Base-by-base conservation (phyloP, 2,888 invertebrate species). In the Subacronicta megacephala region DNA sequence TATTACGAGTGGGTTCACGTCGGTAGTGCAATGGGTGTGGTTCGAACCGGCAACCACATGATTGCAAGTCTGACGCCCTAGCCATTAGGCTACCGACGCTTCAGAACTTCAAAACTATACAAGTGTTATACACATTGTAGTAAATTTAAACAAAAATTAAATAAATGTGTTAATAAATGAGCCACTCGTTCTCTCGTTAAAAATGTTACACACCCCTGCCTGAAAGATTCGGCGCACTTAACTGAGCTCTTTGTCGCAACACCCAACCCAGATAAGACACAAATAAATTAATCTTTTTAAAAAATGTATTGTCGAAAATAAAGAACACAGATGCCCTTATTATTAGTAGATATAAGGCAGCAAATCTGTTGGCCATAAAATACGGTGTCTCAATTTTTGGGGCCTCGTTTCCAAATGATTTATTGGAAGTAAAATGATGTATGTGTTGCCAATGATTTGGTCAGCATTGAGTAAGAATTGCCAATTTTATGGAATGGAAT, bases 371-470 rank as follows among this genome's bases (percentile, higher is more conserved):
- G 55, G 53, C 56, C 23, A 60, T 71, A 72, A 72, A 60, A 46
- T 54, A 64, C 51, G 67, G 69, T 64, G 62, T 76, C 81, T 77
- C 62, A 80, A 79, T 80, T 80, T 73, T 58, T 72, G 71, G 26
- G 69, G 47, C 50, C 74, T 71, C 67, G 67, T 77, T 62, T 69
- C 55, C 56, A 50, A 69, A 62, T 82, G 81, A 83, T 83, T 82
- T 83, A 83, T 81, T 43, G 12, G 29, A 52, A 33, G 54, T 69
- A 62, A 58, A 40, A 55, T 71, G 66, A 71, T 62, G 64, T 64
- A 70, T 70, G 49, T 46, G 50, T 51, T 71, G 54, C 54, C 67
- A 62, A 72, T 64, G 65, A 43, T 62, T 67, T 59, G 47, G 62
- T 35, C 59, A 52, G 44, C 37, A 70, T 76, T 75, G 73, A 59